A percentile compares a stretch with the other conserved stretches of the same genome.
phyloP scores from a whole-genome alignment of 2,797 vertebrate genomes.

The Philypnodon macrostomus region DNA sequence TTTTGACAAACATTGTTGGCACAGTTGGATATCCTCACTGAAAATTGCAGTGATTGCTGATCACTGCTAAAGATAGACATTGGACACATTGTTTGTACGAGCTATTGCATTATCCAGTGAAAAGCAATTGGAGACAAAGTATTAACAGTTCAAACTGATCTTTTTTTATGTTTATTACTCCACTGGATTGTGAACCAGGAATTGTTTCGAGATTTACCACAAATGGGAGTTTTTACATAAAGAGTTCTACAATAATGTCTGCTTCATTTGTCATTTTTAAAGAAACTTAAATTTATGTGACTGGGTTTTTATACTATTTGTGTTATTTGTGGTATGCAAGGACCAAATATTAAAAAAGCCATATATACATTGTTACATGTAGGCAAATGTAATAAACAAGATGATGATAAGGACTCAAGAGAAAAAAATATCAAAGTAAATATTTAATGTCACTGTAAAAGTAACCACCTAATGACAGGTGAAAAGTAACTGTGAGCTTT shows the following conservation, averaged over 20 bases:
- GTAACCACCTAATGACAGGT: too few species aligned
- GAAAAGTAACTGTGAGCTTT: too few species aligned
- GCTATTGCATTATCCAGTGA: constrained; percentile 69
- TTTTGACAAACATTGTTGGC: constrained; percentile 68
- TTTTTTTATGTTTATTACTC: constrained; percentile 61
- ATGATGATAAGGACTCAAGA: too few species aligned
- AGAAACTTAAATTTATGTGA: background rate
- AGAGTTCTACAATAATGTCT: constrained; percentile 71
- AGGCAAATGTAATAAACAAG: too few species aligned
- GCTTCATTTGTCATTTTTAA: constrained; percentile 9
- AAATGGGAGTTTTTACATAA: constrained; percentile 82
- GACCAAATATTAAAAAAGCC: too few species aligned
- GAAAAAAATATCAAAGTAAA: too few species aligned
- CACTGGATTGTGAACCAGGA: constrained; percentile 70
- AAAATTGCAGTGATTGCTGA: constrained; percentile 61
- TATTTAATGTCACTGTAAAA: too few species aligned
- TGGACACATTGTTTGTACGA: constrained; percentile 59
- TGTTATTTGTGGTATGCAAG: too few species aligned
- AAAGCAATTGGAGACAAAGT: constrained; percentile 68
- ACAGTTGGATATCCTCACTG: constrained; percentile 66
- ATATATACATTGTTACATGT: too few species aligned
- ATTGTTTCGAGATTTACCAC: constrained; percentile 66
- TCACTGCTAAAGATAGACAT: constrained; percentile 74
- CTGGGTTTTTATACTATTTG: too few species aligned
- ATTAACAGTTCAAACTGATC: constrained; percentile 54